Base-by-base conservation (phyloP, 2,888 invertebrate species). In the Drosophila incognita region DNA sequence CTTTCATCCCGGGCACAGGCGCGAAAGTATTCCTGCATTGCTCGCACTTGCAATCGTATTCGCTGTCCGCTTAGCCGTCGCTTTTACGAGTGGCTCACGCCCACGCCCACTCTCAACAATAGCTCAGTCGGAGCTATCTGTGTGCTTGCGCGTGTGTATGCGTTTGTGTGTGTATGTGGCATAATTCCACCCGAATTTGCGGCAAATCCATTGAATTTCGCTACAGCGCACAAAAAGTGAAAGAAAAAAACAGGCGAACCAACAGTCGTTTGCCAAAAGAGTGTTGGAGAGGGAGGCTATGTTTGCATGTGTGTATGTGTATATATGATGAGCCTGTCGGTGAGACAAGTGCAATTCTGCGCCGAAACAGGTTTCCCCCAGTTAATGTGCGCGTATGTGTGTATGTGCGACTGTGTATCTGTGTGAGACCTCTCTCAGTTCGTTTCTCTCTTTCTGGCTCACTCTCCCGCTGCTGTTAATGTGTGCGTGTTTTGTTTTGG, bases 141-240 rank as follows among this genome's bases (percentile, higher is more conserved):
- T 56, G 38, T 58, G 48, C 29, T 5, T 49, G 42, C 42, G 56
- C 51, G 33, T 52, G 24, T 40, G 36, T 59, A 53, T 21, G 40
- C 57, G 29, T 62, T 65, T 38, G 13, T 36, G 56, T 76, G 65
- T 78, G 70, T 86, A 73, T 69, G 74, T 71, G 85, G 87, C 82
- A 81, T 87, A 87, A 91, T 90, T 91, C 90, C 88, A 89, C 90
- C 89, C 91, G 90, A 91, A 91, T 89, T 90, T 90, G 81, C 81
- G 61, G 78, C 83, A 90, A 90, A 90, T 90, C 91, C 89, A 84
- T 83, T 72, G 83, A 88, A 88, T 81, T 89, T 86, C 72, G 89
- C 89, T 63, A 82, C 84, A 84, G 86, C 90, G 82, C 82, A 79
- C 80, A 79, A 88, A 88, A 82, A 80, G 73, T 79, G 77, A 82